Conservation (phyloP, 2,113 vertebrate genomes). For the Indicator indicator region DNA sequence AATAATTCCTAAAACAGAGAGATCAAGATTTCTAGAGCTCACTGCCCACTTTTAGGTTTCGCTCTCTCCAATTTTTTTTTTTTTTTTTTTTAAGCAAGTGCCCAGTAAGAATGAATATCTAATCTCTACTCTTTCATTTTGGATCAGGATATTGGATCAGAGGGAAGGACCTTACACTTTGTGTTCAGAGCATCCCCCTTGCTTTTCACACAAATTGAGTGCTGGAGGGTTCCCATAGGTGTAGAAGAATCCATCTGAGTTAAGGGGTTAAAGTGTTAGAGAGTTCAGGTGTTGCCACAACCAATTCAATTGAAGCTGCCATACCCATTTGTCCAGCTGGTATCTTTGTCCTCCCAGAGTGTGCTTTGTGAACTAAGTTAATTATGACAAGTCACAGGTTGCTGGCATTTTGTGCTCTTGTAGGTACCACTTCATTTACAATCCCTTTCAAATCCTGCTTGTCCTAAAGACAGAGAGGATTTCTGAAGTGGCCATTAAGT, state of each 20-base stretch:
- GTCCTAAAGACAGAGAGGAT: neutral
- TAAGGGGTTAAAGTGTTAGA: neutral
- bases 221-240: neutral
- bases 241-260: neutral
- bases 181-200: neutral
- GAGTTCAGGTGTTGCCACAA: neutral
- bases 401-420: neutral
- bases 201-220: neutral
- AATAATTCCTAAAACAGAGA: neutral
- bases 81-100: neutral
- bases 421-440: conserved; percentile 13
- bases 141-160: neutral
- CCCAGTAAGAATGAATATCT: neutral
- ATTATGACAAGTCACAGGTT: neutral
- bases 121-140: neutral
- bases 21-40: neutral
- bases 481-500: neutral
- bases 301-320: neutral
- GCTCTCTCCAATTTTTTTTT: too few relatives aligned
- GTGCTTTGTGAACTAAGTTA: neutral
- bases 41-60: neutral
- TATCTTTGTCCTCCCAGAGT: neutral
- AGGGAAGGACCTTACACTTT: neutral
- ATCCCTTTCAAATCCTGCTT: neutral
- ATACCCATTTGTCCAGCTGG: accelerated